Evolutionary conservation across 1,140 invertebrate species (phyloP), one percentile per base, ranked within the genome.

Genomic region (Leguminivora glycinivorella): DNA sequence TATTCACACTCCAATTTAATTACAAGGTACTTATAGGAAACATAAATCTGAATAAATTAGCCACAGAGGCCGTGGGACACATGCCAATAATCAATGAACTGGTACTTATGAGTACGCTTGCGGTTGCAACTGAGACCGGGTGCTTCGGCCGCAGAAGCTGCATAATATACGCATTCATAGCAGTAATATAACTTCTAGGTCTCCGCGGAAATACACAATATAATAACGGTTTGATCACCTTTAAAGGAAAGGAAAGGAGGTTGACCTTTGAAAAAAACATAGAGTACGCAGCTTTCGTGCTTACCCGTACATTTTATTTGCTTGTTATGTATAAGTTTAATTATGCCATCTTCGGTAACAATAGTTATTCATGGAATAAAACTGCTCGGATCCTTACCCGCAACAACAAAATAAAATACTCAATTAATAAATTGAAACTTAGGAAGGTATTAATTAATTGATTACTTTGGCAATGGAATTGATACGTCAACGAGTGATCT

Each of bases 21-120:
- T 22, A 52, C 38, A 43, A n/a, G 43, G 43, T 17, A 43, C 43
- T 6, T 10, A 22, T 7, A 52, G 47, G 47, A 52, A 52, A 52
- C 47, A 52, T 22, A 52, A 52, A 52, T 22, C 17, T 52, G 2
- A 52, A 52, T 52, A 6, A 47, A 52, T 52, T 17, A 47, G 43
- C 2, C 10, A 47, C 14, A 0, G 19, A 52, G 47, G 19, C 47
- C 47, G 47, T 22, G 47, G 47, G 47, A 52, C 40, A 43, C 4
- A 52, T 10, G 47, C 47, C 47, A 22, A 52, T 47, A 47, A 22
- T 52, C 47, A 52, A 52, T 52, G 47, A 52, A 19, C n/a, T 19
- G 43, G 43, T 52, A 19, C 47, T 52, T 43, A n/a, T n/a, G n/a
- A n/a, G n/a, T n/a, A 22, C 17, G 10, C 47, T 47, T 22, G 47